These are phyloP conservation scores for Saccostrea echinata DNA, from an alignment of 1,140 invertebrate genomes.

Conservation along the genomic window DNA sequence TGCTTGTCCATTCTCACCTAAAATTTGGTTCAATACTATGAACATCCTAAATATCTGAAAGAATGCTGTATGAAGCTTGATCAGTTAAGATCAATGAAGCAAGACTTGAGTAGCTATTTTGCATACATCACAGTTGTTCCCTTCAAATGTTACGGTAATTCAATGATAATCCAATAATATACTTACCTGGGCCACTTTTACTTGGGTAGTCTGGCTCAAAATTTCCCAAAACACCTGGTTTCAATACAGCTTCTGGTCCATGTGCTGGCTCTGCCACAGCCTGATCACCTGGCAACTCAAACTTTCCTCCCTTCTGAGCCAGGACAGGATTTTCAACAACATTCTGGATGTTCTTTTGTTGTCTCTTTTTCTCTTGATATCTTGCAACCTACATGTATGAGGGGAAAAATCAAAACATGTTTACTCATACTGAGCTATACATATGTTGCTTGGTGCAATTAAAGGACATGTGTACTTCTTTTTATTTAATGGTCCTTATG, in stretches of 20 bases:
- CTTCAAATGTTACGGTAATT: neutral
- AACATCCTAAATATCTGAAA: neutral
- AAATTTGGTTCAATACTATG: neutral
- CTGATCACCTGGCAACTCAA: conserved; percentile 40
- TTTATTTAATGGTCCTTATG: no score
- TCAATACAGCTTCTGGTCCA: conserved; percentile 76
- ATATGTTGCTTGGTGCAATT: no score
- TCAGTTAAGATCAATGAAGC: no score
- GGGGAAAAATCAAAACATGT: neutral
- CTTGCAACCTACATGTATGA: conserved; percentile 3
- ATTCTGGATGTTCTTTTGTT: conserved; percentile 54
- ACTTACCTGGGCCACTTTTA: conserved; percentile 90
- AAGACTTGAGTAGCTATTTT: no score
- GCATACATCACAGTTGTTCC: no score
- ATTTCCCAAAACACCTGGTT: conserved; percentile 80
- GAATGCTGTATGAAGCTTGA: no score
- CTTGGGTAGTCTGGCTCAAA: conserved; percentile 82
- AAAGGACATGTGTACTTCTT: no score
- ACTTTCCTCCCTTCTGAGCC: conserved; percentile 17
- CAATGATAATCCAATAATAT: neutral
- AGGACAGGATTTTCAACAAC: conserved; percentile 60
- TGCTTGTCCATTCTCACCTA: conserved; percentile 77
- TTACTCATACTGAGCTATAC: no score
- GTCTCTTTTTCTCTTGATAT: neutral
- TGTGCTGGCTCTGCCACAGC: conserved; percentile 45